Conservation (phyloP, 2,888 invertebrate genomes). For the Eudasyphora cyanicolor region DNA sequence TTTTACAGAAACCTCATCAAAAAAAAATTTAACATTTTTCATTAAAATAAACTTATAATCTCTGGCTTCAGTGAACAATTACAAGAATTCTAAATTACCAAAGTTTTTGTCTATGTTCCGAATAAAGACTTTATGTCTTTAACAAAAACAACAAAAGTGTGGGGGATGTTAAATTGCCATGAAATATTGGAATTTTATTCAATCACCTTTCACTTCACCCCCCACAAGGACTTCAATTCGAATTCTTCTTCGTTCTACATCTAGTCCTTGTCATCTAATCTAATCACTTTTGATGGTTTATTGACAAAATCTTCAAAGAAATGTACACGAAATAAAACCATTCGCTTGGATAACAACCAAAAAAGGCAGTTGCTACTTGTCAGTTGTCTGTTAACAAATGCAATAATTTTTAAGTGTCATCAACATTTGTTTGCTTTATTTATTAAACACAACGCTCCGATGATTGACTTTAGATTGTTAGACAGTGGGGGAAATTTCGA, state of each 20-base stretch:
- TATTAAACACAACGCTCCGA: not conserved
- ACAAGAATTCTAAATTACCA: no score
- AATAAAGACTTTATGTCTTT: no score
- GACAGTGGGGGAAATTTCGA: not conserved
- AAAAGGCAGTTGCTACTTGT: not conserved
- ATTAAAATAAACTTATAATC: no score
- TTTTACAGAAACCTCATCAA: no score
- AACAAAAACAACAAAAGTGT: no score
- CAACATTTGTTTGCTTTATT: conserved; percentile 19
- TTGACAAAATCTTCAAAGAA: not conserved
- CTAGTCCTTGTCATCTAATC: not conserved
- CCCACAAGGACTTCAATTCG: not conserved
- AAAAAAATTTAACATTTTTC: no score
- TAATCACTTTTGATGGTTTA: not conserved
- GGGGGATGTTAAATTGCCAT: no score
- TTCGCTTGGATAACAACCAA: not conserved
- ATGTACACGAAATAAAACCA: not conserved
- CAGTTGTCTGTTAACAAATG: conserved; percentile 23
- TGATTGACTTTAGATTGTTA: conserved; percentile 45
- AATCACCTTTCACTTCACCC: no score
- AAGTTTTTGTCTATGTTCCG: no score
- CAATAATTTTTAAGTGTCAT: conserved; percentile 49
- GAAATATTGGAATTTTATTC: no score
- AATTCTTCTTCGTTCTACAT: no score
- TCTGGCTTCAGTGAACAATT: no score